These are phyloP conservation scores for Periphyllus acericola DNA, from an alignment of 2,888 invertebrate species.

Conservation along the genomic window DNA sequence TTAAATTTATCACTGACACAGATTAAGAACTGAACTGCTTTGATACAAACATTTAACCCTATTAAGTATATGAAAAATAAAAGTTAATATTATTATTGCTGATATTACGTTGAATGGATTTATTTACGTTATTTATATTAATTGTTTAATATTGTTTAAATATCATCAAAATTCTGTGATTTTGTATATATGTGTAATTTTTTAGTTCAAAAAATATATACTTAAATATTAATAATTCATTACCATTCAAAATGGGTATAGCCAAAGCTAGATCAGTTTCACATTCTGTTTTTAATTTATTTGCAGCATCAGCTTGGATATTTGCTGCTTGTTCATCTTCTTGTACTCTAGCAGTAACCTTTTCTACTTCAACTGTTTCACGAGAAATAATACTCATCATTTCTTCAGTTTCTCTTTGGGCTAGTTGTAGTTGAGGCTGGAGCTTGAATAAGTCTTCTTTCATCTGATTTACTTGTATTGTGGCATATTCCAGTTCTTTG, in stretches of 20 bases:
- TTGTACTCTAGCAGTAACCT: conserved; percentile 81
- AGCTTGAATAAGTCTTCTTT: conserved; percentile 78
- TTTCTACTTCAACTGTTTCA: conserved; percentile 77
- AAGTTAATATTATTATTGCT: no score
- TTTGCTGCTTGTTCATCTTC: conserved; percentile 90
- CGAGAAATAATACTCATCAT: conserved; percentile 81
- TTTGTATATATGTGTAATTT: no score
- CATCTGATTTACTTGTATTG: conserved; percentile 75
- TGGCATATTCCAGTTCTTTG: conserved; percentile 81
- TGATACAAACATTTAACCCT: no score
- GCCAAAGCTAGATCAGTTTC: conserved; percentile 92
- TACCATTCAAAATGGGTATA: conserved; percentile 78
- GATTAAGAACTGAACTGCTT: no score
- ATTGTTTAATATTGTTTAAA: no score
- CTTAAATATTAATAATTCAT: background rate
- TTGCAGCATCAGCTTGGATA: conserved; percentile 84
- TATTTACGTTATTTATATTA: no score
- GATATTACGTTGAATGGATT: no score
- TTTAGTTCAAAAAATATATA: no score
- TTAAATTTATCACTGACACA: no score
- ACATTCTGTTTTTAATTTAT: conserved; percentile 87
- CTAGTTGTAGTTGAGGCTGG: conserved; percentile 79
- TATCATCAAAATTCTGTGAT: no score
- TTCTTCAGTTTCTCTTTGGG: conserved; percentile 77
- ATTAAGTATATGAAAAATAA: no score